Percentiles rank a stretch among this genome's conserved stretches.
Evolutionary conservation across 1,140 invertebrate species (phyloP).

Genomic region (Colletes latitarsis): DNA sequence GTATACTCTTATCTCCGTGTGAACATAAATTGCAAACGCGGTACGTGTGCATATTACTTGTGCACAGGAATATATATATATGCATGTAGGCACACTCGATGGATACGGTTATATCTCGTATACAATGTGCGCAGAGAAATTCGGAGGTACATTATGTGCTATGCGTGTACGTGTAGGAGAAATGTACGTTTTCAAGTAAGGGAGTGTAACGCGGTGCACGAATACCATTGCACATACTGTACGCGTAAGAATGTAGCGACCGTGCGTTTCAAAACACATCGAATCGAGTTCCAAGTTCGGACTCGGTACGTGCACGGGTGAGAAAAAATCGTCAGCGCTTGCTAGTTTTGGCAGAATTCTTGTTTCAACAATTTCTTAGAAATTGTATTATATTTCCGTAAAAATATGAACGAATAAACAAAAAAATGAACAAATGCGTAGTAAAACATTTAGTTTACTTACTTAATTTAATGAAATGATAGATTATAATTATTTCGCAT

Average conservation of each 20-base stretch:
- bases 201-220: slow-evolving; percentile 14
- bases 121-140: slow-evolving; percentile 29
- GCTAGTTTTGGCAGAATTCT: neutral
- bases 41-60: slow-evolving; percentile 38
- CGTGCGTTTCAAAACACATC: slow-evolving; percentile 28
- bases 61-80: slow-evolving; percentile 10
- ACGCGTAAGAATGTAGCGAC: slow-evolving; percentile 13
- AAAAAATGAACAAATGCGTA: no score
- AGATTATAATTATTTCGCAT: neutral
- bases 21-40: slow-evolving; percentile 49
- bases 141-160: slow-evolving; percentile 17
- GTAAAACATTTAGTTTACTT: no score
- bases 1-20: slow-evolving; percentile 40
- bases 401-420: neutral
- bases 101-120: slow-evolving; percentile 4
- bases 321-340: neutral
- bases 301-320: neutral
- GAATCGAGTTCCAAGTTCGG: neutral
- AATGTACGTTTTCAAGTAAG: slow-evolving; percentile 18
- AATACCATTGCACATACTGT: slow-evolving; percentile 27
- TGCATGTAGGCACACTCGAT: slow-evolving; percentile 1
- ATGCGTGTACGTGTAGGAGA: slow-evolving; percentile 15
- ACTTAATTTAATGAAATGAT: no score
- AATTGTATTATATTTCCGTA: no score
- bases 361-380: neutral